Conservation (phyloP, 2,113 vertebrate species). For the Pteropus alecto region DNA sequence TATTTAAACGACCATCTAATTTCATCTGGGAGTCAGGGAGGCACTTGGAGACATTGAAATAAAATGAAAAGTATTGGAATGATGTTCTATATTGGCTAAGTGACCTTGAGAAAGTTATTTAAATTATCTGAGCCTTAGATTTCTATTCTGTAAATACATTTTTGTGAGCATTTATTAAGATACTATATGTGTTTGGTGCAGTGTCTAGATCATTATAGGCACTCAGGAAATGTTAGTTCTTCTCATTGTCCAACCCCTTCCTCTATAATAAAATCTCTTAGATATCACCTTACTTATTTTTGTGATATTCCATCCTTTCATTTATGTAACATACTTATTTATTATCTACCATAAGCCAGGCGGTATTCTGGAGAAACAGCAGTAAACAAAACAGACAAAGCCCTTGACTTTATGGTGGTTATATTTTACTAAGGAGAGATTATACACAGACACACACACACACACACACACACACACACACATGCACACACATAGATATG, state of each 20-base stretch:
- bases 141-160: neutral
- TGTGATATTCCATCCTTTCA: neutral
- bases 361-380: neutral
- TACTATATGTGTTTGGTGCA: neutral
- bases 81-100: neutral
- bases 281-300: neutral
- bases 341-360: neutral
- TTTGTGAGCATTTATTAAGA: neutral
- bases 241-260: neutral
- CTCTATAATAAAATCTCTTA: neutral
- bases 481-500: too few relatives aligned
- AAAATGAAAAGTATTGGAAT: neutral
- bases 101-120: neutral
- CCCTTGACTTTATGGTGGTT: neutral
- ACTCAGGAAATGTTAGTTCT: neutral
- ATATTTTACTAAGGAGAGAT: neutral
- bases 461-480: too few relatives aligned
- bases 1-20: neutral
- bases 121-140: constrained; percentile 11
- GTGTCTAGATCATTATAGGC: neutral
- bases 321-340: neutral
- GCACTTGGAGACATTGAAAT: neutral
- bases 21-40: neutral
- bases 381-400: neutral
- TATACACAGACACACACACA: too few relatives aligned